Conservation (phyloP, 2,888 invertebrate genomes). For the Ariolimax columbianus region DNA sequence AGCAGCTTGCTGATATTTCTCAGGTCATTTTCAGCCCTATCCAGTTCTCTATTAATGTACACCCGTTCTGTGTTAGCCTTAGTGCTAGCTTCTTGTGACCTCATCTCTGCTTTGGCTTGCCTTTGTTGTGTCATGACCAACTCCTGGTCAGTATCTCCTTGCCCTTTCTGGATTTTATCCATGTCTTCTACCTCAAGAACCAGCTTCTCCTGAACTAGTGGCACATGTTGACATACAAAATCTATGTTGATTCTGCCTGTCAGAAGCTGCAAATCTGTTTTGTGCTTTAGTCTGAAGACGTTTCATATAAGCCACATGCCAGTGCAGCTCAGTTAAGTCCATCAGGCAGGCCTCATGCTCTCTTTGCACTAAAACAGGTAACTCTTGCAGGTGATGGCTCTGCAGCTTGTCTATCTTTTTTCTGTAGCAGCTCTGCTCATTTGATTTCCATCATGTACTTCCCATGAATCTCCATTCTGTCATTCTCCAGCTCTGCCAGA, state of each 20-base stretch:
- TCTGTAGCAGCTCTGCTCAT: constrained; percentile 64
- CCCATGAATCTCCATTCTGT: constrained; percentile 68
- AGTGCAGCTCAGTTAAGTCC: constrained; percentile 77
- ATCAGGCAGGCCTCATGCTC: constrained; percentile 77
- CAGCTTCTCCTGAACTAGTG: constrained; percentile 77
- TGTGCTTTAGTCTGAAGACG: constrained; percentile 68
- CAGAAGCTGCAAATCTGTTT: constrained; percentile 68
- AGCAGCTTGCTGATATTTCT: constrained; percentile 71
- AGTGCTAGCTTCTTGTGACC: constrained; percentile 71
- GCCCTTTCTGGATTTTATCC: constrained; percentile 75
- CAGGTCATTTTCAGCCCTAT: constrained; percentile 71
- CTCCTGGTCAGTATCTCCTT: constrained; percentile 74
- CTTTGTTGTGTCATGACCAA: constrained; percentile 70
- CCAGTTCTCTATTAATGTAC: constrained; percentile 73
- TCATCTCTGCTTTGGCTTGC: constrained; percentile 71
- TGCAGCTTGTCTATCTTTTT: constrained; percentile 72
- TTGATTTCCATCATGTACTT: constrained; percentile 66
- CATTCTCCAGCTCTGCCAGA: constrained; percentile 75
- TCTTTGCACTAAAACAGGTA: constrained; percentile 75
- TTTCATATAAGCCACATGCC: constrained; percentile 75
- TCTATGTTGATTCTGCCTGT: too few relatives aligned
- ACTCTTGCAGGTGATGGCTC: constrained; percentile 66
- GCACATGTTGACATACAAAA: too few relatives aligned
- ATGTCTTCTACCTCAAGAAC: constrained; percentile 76
- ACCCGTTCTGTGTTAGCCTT: constrained; percentile 75